phyloP scores from a whole-genome alignment of 1,140 invertebrate species.

The Drosophila jambulina region DNA sequence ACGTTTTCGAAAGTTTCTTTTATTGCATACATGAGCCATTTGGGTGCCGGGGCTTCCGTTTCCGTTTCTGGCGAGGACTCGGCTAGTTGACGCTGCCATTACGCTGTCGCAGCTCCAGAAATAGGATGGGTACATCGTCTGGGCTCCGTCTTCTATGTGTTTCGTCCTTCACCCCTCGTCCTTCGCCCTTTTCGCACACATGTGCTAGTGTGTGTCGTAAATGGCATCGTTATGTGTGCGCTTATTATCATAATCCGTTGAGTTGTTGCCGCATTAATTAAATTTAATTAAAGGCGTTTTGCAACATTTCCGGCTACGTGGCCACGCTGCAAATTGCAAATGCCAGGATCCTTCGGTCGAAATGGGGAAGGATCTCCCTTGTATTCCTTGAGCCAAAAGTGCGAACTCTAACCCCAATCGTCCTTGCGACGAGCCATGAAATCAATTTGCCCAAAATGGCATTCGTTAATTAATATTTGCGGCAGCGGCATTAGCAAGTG shows the following conservation, averaged over 20 bases:
- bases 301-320: constrained; percentile 76
- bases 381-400: neutral
- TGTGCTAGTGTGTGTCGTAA: constrained; percentile 55
- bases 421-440: constrained; percentile 36
- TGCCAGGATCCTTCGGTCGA: constrained; percentile 10
- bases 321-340: constrained; percentile 68
- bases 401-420: constrained; percentile 28
- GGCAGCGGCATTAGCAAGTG: constrained; percentile 52
- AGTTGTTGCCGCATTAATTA: constrained; percentile 83
- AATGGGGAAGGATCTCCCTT: neutral
- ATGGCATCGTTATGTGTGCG: constrained; percentile 74
- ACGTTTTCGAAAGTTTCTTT: constrained; percentile 84
- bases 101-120: constrained; percentile 64
- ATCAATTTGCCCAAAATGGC: constrained; percentile 68
- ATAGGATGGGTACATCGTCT: constrained; percentile 59
- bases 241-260: constrained; percentile 85
- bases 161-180: neutral
- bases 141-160: constrained; percentile 17
- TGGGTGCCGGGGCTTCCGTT: constrained; percentile 74
- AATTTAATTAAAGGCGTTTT: constrained; percentile 85
- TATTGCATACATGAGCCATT: constrained; percentile 85
- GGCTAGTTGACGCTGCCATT: constrained; percentile 80
- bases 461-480: constrained; percentile 74
- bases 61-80: constrained; percentile 59
- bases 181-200: constrained; percentile 34